Evolutionary conservation across 1,140 invertebrate species (phyloP), one percentile per base, ranked within the genome.

Genomic region (Cephus cinctus): DNA sequence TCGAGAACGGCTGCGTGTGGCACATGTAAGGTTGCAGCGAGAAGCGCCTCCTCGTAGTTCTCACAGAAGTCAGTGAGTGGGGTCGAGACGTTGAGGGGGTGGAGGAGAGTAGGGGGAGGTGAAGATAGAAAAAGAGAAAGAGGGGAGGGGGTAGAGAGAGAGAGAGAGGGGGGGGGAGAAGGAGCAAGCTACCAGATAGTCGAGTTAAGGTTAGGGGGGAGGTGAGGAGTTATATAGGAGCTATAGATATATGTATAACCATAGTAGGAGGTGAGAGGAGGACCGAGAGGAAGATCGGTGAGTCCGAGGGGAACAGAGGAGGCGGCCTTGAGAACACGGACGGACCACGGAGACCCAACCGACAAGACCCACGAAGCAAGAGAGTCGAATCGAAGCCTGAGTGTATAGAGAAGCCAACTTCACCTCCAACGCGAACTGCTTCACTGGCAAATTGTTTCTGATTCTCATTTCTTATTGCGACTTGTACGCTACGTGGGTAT

Each of bases 311-410:
- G 66, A 62, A 67, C 61, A 56, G 65, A 74, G 63, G 67, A 67
- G 68, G 62, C 71, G 74, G 70, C 73, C 71, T 73, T 75, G 71
- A 75, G 71, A 73, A 65, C 63, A 64, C 65, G 67, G n/a, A 16
- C 20, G 39, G 57, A 69, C 63, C 63, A 65, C 60, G 43, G 55
- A 59, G 60, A 57, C 41, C 36, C 38, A 63, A 48, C 57, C 46
- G 44, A 31, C 32, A 16, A 59, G 50, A 59, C 49, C 50, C 52
- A 48, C 47, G 56, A 58, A 43, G 59, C 54, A 55, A 68, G 58
- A 59, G 56, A 60, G n/a, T n/a, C n/a, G n/a, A n/a, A n/a, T n/a
- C n/a, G n/a, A n/a, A n/a, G n/a, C n/a, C n/a, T n/a, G n/a, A n/a
- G n/a, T n/a, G n/a, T n/a, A 57, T 50, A 56, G 60, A 54, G 55